phyloP scores from a whole-genome alignment of 1,140 invertebrate species.

The Coenobita brevimanus region DNA sequence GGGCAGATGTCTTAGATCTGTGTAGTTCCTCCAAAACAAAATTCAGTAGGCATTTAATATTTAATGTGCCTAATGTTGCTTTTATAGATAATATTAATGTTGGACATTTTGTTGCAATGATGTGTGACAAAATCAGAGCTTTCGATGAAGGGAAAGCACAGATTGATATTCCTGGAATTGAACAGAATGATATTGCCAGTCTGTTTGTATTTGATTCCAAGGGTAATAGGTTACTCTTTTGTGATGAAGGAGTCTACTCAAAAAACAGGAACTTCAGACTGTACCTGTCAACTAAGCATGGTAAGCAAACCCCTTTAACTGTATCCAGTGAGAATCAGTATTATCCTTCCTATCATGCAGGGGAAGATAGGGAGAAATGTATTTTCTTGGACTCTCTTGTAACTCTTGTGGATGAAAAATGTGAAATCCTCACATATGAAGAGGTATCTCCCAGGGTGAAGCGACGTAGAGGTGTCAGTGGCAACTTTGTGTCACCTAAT shows the following conservation, averaged over 20 bases:
- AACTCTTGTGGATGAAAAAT: slow-evolving; percentile 73
- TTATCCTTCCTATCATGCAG: slow-evolving; percentile 69
- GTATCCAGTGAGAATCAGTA: slow-evolving; percentile 76
- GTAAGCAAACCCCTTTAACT: slow-evolving; percentile 77
- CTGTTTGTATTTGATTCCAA: slow-evolving; percentile 72
- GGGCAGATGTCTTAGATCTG: slow-evolving; percentile 76
- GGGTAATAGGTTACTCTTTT: slow-evolving; percentile 74
- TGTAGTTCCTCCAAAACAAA: slow-evolving; percentile 79
- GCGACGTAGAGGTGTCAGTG: neutral
- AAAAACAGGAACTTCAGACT: slow-evolving; percentile 82
- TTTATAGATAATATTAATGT: slow-evolving; percentile 78
- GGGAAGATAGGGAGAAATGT: slow-evolving; percentile 70
- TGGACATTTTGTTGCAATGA: slow-evolving; percentile 77
- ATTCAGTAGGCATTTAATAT: slow-evolving; percentile 81
- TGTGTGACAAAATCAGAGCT: slow-evolving; percentile 73
- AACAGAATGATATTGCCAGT: slow-evolving; percentile 71
- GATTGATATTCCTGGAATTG: slow-evolving; percentile 63
- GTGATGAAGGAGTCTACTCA: slow-evolving; percentile 80
- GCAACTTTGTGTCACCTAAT: neutral
- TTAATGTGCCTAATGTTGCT: slow-evolving; percentile 75
- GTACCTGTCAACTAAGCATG: slow-evolving; percentile 79
- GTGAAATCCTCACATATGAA: slow-evolving; percentile 41
- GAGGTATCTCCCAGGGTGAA: neutral
- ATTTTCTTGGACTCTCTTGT: slow-evolving; percentile 79
- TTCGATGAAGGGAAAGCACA: neutral